A percentile compares a stretch with the other conserved stretches of the same genome.
Conservation (phyloP, 2,797 vertebrate genomes). For the Pantherophis vulpinus region DNA sequence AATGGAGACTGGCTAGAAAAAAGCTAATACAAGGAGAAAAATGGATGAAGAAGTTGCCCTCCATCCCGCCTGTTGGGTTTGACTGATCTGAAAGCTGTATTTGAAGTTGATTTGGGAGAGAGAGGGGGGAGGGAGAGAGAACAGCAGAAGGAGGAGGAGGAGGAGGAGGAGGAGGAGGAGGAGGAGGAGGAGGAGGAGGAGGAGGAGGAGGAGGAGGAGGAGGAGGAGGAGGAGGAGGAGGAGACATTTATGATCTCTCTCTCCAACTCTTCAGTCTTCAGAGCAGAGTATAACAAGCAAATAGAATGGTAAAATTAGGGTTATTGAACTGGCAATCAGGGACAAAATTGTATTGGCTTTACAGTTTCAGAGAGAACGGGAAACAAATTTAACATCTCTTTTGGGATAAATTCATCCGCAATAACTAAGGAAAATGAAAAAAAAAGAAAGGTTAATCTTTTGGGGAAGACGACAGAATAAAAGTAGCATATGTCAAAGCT, state of each 20-base stretch:
- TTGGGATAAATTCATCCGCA: conserved; percentile 49
- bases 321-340: conserved; percentile 57
- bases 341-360: conserved; percentile 61
- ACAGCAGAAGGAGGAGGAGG: rapidly evolving
- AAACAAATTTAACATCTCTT: conserved; percentile 51
- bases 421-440: conserved; percentile 36
- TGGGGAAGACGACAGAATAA: conserved; percentile 64
- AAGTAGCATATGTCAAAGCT: conserved; percentile 60
- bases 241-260: conserved; percentile 46
- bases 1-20: conserved; percentile 79
- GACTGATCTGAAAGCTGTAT: conserved; percentile 74
- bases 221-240: background rate
- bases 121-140: conserved; percentile 29
- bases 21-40: conserved; percentile 77
- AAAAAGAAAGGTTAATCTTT: conserved; percentile 59
- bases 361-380: conserved; percentile 19
- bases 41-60: conserved; percentile 70
- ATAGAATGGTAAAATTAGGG: conserved; percentile 58
- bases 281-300: conserved; percentile 58
- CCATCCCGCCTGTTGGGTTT: conserved; percentile 74
- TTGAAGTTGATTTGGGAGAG: conserved; percentile 76
- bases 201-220: too few species aligned
- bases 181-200: background rate
- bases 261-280: background rate
- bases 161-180: background rate